Conservation (phyloP, 37 sponge, comb jelly and placozoan genomes). For the Beroe forskalii region DNA sequence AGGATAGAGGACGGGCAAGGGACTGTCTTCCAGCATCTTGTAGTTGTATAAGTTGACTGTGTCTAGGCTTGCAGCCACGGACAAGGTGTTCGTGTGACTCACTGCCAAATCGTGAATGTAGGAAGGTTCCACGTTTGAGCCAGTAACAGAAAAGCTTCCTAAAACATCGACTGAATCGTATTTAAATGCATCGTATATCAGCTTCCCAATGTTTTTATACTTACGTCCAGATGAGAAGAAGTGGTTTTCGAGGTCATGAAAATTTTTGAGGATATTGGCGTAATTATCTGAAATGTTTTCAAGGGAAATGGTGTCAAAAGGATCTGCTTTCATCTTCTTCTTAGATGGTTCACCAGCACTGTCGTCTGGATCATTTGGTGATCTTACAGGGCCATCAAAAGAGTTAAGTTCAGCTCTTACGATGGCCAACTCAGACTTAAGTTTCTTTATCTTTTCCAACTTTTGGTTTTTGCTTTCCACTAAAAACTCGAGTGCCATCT, state of each 20-base stretch:
- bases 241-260: constrained; percentile 7
- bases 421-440: constrained; percentile 28
- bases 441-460: background rate
- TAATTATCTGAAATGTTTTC: background rate
- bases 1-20: background rate
- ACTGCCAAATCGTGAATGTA: constrained; percentile 1
- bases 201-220: background rate
- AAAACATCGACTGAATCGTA: constrained; percentile 31
- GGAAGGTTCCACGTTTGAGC: background rate
- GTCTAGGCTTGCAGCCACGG: background rate
- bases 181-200: constrained; percentile 14
- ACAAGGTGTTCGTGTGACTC: background rate
- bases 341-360: background rate
- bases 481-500: constrained; percentile 47
- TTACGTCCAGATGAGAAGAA: background rate
- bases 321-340: background rate
- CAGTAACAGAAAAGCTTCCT: background rate
- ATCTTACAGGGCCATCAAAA: background rate
- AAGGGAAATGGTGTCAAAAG: no score
- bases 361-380: background rate
- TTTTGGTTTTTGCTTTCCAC: constrained; percentile 10
- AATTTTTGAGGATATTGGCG: constrained; percentile 11
- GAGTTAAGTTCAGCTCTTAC: background rate
- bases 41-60: constrained; percentile 32
- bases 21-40: background rate